phyloP scores from a whole-genome alignment of 2,888 invertebrate species.

The Allophyes oxyacanthae region DNA sequence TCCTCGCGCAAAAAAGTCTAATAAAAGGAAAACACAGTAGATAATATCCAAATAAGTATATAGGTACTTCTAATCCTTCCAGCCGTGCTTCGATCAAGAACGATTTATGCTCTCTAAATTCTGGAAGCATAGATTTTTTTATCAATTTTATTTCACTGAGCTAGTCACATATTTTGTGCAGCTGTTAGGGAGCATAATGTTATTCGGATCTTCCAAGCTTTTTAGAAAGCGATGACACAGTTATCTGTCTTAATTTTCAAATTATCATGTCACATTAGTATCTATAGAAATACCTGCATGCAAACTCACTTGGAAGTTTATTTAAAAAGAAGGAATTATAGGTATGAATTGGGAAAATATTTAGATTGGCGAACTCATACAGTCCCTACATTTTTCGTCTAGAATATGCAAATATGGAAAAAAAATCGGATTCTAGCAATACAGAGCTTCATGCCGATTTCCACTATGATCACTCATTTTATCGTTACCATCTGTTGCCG shows the following conservation, averaged over 20 bases:
- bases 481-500: not conserved
- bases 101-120: conserved; percentile 52
- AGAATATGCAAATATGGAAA: too few relatives aligned
- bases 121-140: conserved; percentile 20
- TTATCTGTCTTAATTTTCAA: too few relatives aligned
- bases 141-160: conserved; percentile 10
- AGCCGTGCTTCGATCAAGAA: conserved; percentile 32
- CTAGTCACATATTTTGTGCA: conserved; percentile 27
- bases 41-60: conserved; percentile 57
- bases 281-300: conserved; percentile 37
- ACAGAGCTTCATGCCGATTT: too few relatives aligned
- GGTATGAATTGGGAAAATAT: not conserved
- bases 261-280: conserved; percentile 16
- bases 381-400: too few relatives aligned
- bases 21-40: conserved; percentile 91
- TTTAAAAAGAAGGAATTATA: too few relatives aligned
- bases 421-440: not conserved
- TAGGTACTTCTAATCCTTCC: conserved; percentile 37
- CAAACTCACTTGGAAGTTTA: conserved; percentile 12
- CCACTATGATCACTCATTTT: too few relatives aligned
- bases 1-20: conserved; percentile 92
- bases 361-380: too few relatives aligned
- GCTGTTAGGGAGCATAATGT: conserved; percentile 42
- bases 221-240: conserved; percentile 18
- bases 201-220: conserved; percentile 35